phyloP scores from a whole-genome alignment of 1,140 invertebrate species.

The Phymastichus coffea region DNA sequence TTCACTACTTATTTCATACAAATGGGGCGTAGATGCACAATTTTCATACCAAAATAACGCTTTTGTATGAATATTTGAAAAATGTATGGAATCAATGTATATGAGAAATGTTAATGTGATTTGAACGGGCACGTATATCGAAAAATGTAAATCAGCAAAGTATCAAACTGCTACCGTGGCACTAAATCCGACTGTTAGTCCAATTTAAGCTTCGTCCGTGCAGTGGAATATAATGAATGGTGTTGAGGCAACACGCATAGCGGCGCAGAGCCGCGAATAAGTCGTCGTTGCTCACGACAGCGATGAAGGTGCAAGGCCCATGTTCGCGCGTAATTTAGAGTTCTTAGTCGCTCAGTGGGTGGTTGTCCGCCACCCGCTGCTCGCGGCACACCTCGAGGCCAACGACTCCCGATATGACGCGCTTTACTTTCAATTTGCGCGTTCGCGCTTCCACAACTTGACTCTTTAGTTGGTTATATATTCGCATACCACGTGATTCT shows the following conservation, averaged over 20 bases:
- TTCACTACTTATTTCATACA: no score
- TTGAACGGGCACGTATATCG: no score
- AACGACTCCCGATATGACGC: slow-evolving; percentile 34
- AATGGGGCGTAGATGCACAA: no score
- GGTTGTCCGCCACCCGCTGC: slow-evolving; percentile 48
- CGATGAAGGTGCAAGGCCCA: slow-evolving; percentile 45
- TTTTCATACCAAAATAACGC: no score
- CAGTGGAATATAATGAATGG: not conserved
- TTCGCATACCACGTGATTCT: no score
- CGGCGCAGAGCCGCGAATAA: no score
- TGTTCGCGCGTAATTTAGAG: slow-evolving; percentile 51
- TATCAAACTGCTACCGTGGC: no score
- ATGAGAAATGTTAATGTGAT: no score
- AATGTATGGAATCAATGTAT: no score
- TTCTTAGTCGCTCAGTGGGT: slow-evolving; percentile 49
- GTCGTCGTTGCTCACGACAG: slow-evolving; percentile 27
- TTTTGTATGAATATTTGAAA: no score
- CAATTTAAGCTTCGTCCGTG: not conserved
- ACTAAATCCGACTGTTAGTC: not conserved
- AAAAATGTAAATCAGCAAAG: no score
- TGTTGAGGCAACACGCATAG: not conserved
- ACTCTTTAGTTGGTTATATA: no score
- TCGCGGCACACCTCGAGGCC: slow-evolving; percentile 47
- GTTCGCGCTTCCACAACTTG: slow-evolving; percentile 15
- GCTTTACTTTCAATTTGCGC: slow-evolving; percentile 10